Evolutionary conservation across 2,888 invertebrate species (phyloP), one percentile per base, ranked within the genome.

Genomic region (Melanophora roralis): DNA sequence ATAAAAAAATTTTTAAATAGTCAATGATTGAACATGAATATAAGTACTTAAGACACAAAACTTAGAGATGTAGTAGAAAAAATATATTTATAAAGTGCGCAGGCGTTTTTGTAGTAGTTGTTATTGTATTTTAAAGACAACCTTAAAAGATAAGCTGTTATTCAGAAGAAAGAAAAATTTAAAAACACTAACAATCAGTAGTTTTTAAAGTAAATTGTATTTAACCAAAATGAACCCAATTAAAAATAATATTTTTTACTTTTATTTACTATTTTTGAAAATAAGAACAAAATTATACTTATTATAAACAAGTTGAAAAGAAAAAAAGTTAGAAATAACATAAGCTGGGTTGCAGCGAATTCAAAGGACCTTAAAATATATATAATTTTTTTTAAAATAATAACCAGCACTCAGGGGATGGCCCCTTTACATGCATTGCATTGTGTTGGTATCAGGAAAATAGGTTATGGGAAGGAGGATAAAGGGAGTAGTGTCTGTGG

Each of bases 191-290:
- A 73, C 76, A 76, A 76, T 80, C 80, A 80, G 80, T 80, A 80
- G 80, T 80, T 72, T 76, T 75, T 80, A 73, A 76, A 80, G 80
- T 76, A 76, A 80, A 76, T 80, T 76, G 80, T 73, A 76, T 80
- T 80, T 80, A 80, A 80, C 80, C 80, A 80, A 71, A 73, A 73
- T 80, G 80, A 80, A 80, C 80, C 76, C 80, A 80, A 80, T 80
- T 80, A 80, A 80, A 80, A 80, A 80, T 73, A 80, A 73, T 74
- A 79, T 59, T 78, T 71, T 71, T 74, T 79, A 64, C n/a, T 57
- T 45, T 5, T 27, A 5, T 27, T 27, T 27, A 27, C 27, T 27
- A n/a, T 49, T 57, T 38, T 1, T 2, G 11, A 40, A 65, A 9
- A 36, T 43, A 27, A 27, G 36, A 60, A 57, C 23, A 53, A 71